phyloP scores from a whole-genome alignment of 2,113 vertebrate genomes.

The Cyanoliseus patagonus region DNA sequence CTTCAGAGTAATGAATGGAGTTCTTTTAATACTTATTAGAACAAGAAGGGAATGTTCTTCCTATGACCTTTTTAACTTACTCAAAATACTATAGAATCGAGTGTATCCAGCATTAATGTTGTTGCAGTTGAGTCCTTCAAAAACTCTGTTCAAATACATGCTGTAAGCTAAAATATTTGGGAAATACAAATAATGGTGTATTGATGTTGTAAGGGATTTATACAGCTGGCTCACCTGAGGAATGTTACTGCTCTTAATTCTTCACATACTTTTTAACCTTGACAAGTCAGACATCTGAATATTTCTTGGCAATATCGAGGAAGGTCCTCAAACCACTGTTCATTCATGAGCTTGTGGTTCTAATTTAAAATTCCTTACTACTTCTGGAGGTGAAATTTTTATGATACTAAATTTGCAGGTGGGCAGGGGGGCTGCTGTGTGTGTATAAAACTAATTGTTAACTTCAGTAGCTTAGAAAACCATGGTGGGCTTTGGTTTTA shows the following conservation, averaged over 20 bases:
- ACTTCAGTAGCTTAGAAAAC: not conserved
- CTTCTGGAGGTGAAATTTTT: not conserved
- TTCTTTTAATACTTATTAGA: not conserved
- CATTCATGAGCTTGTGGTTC: not conserved
- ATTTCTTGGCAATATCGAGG: not conserved
- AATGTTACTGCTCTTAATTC: not conserved
- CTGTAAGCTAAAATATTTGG: not conserved
- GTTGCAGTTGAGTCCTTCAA: not conserved
- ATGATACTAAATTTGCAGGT: not conserved
- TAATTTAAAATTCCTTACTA: not conserved
- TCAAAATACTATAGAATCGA: not conserved
- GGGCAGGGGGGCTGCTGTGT: not conserved
- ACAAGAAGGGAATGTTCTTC: not conserved
- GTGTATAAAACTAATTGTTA: not conserved
- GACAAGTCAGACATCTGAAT: not conserved
- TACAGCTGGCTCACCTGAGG: not conserved
- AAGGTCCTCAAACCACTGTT: not conserved
- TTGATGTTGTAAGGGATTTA: not conserved
- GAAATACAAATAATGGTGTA: not conserved
- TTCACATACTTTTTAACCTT: not conserved
- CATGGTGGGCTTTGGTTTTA: not conserved
- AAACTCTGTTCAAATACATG: not conserved
- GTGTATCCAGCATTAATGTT: not conserved
- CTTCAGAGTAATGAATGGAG: not conserved
- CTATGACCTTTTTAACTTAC: not conserved